phyloP scores from a whole-genome alignment of 2,113 vertebrate genomes.

The Boleophthalmus pectinirostris region DNA sequence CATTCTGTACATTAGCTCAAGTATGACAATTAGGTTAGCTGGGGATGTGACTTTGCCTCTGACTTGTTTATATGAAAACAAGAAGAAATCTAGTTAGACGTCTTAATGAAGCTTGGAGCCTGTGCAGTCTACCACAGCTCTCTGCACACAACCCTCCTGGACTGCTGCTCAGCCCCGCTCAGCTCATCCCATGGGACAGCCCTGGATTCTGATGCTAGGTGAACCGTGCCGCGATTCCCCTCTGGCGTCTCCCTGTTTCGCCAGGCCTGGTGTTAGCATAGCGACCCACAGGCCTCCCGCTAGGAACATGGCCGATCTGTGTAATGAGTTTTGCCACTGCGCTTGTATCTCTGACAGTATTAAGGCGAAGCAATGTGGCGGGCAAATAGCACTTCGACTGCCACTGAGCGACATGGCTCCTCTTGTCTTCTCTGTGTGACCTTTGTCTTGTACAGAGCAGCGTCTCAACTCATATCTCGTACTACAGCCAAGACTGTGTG shows the following conservation, averaged over 20 bases:
- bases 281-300: constrained; percentile 44
- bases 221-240: constrained; percentile 61
- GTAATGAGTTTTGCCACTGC: constrained; percentile 56
- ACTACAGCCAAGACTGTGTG: neutral
- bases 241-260: constrained; percentile 42
- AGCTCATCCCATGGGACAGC: constrained; percentile 60
- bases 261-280: constrained; percentile 27
- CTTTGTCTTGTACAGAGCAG: constrained; percentile 44
- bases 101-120: neutral
- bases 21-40: neutral
- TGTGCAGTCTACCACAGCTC: neutral
- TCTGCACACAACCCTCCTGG: neutral
- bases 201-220: constrained; percentile 48
- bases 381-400: constrained; percentile 46
- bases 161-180: constrained; percentile 29
- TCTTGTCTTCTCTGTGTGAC: constrained; percentile 50
- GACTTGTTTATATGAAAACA: neutral
- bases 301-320: constrained; percentile 52
- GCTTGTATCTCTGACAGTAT: constrained; percentile 48
- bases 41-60: neutral
- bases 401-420: constrained; percentile 17
- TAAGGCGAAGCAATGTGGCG: constrained; percentile 26
- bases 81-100: neutral
- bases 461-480: neutral
- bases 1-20: neutral